A percentile compares a stretch with the other conserved stretches of the same genome.
phyloP scores from a whole-genome alignment of 2,113 vertebrate species.

The Phocoena phocoena region DNA sequence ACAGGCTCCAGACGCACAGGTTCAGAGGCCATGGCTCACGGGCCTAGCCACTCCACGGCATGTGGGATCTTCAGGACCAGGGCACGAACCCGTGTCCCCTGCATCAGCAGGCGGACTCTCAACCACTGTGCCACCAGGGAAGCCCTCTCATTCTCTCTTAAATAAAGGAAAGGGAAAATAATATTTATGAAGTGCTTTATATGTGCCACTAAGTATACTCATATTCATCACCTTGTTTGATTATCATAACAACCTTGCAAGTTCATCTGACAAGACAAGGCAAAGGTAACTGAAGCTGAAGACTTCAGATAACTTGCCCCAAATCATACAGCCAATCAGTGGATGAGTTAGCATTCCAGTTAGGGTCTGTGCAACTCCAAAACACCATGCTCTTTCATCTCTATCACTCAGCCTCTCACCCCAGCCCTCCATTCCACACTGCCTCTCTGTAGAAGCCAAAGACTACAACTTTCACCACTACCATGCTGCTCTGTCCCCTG shows the following conservation, averaged over 20 bases:
- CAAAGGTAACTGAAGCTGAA: background rate
- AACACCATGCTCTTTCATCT: background rate
- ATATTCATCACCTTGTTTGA: background rate
- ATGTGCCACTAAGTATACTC: background rate
- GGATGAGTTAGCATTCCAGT: background rate
- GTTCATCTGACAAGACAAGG: constrained; percentile 19
- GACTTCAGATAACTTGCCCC: background rate
- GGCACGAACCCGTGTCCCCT: no score
- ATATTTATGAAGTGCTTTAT: constrained; percentile 43
- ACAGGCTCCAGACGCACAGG: no score
- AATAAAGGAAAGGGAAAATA: constrained; percentile 52
- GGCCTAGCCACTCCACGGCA: no score
- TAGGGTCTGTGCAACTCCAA: background rate
- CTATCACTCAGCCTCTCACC: background rate
- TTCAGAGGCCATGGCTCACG: no score
- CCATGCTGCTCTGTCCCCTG: background rate
- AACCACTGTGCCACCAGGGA: no score
- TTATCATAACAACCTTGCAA: background rate
- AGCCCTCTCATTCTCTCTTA: background rate
- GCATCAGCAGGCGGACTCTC: no score
- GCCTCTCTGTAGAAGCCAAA: background rate
- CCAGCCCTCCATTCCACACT: background rate
- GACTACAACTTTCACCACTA: background rate
- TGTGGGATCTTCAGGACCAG: no score
- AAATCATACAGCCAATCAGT: background rate